A percentile compares a stretch with the other conserved stretches of the same genome.
phyloP scores from a whole-genome alignment of 2,113 vertebrate genomes.

The Puffinus mauretanicus region DNA sequence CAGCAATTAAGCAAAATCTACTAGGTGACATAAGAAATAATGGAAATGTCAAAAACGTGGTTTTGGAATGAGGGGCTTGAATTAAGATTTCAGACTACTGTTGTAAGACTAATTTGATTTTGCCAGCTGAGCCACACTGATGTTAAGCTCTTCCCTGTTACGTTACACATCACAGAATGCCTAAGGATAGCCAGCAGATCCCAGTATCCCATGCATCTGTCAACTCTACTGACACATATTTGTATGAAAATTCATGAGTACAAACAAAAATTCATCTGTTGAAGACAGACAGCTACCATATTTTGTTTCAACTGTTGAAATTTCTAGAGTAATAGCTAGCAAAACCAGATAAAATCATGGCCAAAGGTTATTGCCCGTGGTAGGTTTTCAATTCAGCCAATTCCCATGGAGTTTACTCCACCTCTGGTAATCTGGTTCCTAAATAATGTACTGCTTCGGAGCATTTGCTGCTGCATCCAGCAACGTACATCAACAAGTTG shows the following conservation, averaged over 20 bases:
- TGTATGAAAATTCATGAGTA: fast-evolving
- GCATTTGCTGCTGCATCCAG: not conserved
- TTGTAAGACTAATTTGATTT: not conserved
- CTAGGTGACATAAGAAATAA: not conserved
- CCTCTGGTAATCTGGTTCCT: not conserved
- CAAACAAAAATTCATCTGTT: not conserved
- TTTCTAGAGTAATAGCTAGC: not conserved
- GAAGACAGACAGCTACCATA: not conserved
- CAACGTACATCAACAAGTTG: not conserved
- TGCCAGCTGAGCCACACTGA: not conserved
- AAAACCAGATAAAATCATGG: not conserved
- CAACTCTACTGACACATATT: fast-evolving
- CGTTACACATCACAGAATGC: fast-evolving
- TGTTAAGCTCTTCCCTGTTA: not conserved
- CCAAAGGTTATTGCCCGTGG: fast-evolving
- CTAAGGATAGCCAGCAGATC: not conserved
- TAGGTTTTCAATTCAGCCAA: not conserved
- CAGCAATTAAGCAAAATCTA: not conserved
- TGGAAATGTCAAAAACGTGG: not conserved
- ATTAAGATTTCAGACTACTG: not conserved
- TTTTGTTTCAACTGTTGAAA: not conserved
- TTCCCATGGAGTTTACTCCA: not conserved
- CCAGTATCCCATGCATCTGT: fast-evolving
- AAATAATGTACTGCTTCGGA: fast-evolving
- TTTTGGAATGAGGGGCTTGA: not conserved